phyloP scores from a whole-genome alignment of 1,140 invertebrate genomes.

The Battus philenor region DNA sequence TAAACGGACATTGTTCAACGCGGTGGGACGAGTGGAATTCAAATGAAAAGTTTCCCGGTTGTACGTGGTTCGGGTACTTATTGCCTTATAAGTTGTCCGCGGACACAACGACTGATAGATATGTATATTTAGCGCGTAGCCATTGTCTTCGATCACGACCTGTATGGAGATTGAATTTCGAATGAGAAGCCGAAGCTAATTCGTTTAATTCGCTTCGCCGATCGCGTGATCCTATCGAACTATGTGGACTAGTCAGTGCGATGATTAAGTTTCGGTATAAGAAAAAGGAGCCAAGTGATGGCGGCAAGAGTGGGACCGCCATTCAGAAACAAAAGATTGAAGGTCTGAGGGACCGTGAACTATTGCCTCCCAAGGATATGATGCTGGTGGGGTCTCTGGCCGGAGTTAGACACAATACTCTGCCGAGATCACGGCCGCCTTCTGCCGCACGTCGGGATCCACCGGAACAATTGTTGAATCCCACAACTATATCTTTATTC shows the following conservation, averaged over 20 bases:
- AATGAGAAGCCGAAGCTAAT: constrained; percentile 40
- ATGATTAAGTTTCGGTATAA: constrained; percentile 82
- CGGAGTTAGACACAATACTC: constrained; percentile 62
- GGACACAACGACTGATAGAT: constrained; percentile 37
- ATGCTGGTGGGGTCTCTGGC: constrained; percentile 47
- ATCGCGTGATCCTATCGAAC: constrained; percentile 35
- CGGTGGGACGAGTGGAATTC: constrained; percentile 35
- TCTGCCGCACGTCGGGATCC: constrained; percentile 42
- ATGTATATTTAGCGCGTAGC: constrained; percentile 56
- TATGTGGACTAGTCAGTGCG: constrained; percentile 57
- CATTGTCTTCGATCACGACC: constrained; percentile 55
- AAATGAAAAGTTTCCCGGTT: constrained; percentile 45
- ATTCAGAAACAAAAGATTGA: constrained; percentile 70
- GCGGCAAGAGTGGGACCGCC: constrained; percentile 50
- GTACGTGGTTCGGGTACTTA: constrained; percentile 63
- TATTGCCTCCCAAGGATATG: constrained; percentile 65
- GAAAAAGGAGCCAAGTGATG: constrained; percentile 74
- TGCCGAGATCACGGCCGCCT: constrained; percentile 56
- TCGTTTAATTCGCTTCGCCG: constrained; percentile 30
- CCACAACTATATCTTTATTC: constrained; percentile 55
- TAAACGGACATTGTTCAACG: constrained; percentile 27
- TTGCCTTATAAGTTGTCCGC: constrained; percentile 55
- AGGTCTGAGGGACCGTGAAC: constrained; percentile 52
- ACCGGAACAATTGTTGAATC: constrained; percentile 37
- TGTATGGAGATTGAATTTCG: constrained; percentile 48